A percentile compares a stretch with the other conserved stretches of the same genome.
phyloP scores from a whole-genome alignment of 2,113 vertebrate species.

The Sakesphorus luctuosus region DNA sequence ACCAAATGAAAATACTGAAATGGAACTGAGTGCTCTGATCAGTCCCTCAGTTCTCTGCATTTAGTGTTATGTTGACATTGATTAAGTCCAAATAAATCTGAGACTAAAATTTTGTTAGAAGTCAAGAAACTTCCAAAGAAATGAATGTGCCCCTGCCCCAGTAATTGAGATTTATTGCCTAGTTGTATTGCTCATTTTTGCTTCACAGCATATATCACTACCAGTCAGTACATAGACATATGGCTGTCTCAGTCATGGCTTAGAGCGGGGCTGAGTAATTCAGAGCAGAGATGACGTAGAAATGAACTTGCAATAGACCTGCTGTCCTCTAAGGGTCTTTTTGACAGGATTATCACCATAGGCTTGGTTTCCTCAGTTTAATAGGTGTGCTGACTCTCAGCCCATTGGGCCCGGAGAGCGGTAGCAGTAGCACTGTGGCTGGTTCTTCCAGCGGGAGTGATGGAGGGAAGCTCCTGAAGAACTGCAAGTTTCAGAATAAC shows the following conservation, averaged over 20 bases:
- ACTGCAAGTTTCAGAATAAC: not conserved
- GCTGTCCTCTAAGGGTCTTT: not conserved
- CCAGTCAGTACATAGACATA: not conserved
- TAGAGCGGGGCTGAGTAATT: not conserved
- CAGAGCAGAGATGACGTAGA: not conserved
- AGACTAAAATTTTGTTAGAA: not conserved
- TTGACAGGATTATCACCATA: not conserved
- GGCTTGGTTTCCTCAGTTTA: not conserved
- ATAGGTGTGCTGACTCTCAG: not conserved
- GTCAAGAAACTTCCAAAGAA: not conserved
- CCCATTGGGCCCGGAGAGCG: not conserved
- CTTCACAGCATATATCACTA: not conserved
- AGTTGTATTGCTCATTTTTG: not conserved
- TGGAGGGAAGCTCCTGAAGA: not conserved
- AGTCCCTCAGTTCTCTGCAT: not conserved
- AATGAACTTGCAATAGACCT: not conserved
- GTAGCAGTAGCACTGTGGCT: not conserved
- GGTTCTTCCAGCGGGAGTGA: not conserved
- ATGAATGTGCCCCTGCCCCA: not conserved
- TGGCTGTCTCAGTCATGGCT: not conserved
- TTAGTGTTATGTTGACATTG: not conserved
- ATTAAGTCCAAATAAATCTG: not conserved
- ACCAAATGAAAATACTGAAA: not conserved
- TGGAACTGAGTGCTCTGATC: not conserved
- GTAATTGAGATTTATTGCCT: not conserved